A percentile compares a stretch with the other conserved stretches of the same genome.
These are phyloP conservation scores for Crotalus helleri DNA, from an alignment of 2,113 vertebrate genomes.

Conservation along the genomic window DNA sequence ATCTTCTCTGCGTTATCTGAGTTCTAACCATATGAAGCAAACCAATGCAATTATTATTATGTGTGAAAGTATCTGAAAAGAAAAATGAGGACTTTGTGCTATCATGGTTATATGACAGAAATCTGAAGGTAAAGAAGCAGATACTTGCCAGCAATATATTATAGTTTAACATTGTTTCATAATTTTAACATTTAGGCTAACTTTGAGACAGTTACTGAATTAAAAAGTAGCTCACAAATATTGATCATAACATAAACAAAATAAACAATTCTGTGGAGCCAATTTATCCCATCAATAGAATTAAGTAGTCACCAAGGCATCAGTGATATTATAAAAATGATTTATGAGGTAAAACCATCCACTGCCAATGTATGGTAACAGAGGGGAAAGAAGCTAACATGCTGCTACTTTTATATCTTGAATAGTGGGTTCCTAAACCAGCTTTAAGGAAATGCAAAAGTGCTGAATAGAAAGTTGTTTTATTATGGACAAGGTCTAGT, in stretches of 20 bases:
- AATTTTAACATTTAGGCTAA: neutral
- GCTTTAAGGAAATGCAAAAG: neutral
- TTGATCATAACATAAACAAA: neutral
- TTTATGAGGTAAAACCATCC: neutral
- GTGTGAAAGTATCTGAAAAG: neutral
- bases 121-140: neutral
- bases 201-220: neutral
- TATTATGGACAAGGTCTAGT: neutral
- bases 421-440: neutral
- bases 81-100: neutral
- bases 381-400: neutral
- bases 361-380: neutral
- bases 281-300: neutral
- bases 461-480: neutral
- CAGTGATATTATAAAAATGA: neutral
- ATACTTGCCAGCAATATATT: neutral
- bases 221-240: neutral
- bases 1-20: constrained; percentile 19
- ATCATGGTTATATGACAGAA: neutral
- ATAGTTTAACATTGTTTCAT: neutral
- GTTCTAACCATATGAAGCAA: constrained; percentile 21
- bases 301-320: neutral
- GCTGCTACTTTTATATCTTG: neutral
- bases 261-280: neutral
- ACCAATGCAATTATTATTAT: constrained; percentile 20